Base-by-base conservation (phyloP, 2,797 vertebrate genomes). In the Danio kyathit region DNA sequence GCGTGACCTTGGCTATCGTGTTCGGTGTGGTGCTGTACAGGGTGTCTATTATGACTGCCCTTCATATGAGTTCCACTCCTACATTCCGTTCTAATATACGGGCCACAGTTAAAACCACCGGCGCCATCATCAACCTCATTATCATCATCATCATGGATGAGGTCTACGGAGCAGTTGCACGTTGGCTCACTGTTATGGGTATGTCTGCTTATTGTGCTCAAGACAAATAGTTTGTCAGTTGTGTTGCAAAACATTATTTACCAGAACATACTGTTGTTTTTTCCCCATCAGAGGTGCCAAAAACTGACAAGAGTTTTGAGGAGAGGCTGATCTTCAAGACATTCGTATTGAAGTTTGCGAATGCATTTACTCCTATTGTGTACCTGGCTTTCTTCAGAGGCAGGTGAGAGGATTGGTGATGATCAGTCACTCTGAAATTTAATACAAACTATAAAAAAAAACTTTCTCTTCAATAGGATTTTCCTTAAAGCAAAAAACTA, bases 381-480 rank as follows among this genome's bases (percentile, higher is more conserved):
- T 99, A 99, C 3, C 94, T 99, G 29, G 98, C 98, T 51, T 99
- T 99, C 91, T 98, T 99, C 95, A 96, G 98, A 88, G 98, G 98
- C 88, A 93, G 97, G 98, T 99, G 91, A 91, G 92, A 85, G 19
- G 56, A 0, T 21, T 76, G 8, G 13, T 64, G 41, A 38, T 21
- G 48, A 65, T 7, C 40, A 76, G 51, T 65, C 66, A 69, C 7
- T 29, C 43, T 60, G 16, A 48, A 29, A 8, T 17, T 8, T 13
- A 43, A 44, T 6, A 13, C 44, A 21, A 16, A 51, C 49, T n/a
- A 10, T 65, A 1, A 5, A 17, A 11, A 19, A 12, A 7, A 65
- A 29, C 29, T 29, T 29, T 29, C 29, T 70, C 4, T 17, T 38
- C 49, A 41, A 19, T 54, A 41, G 4, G 38, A 54, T 71, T 54